Conservation (phyloP, 2,113 vertebrate genomes). For the Saimiri boliviensis region DNA sequence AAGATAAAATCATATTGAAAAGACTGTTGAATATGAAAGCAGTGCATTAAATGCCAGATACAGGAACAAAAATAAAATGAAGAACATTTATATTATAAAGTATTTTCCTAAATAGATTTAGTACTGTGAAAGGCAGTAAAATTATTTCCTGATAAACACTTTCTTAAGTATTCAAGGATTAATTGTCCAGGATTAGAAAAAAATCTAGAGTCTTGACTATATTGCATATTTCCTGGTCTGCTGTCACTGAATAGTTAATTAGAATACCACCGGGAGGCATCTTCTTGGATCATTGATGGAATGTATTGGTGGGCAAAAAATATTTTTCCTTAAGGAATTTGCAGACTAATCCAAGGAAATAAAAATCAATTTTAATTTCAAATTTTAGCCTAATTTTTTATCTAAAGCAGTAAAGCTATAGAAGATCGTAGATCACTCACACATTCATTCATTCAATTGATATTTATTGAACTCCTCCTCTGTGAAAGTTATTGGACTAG, state of each 20-base stretch:
- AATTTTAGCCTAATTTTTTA: neutral
- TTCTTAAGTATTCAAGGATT: neutral
- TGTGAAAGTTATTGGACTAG: neutral
- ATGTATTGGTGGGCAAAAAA: slow-evolving; percentile 18
- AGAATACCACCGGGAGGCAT: neutral
- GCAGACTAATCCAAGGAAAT: neutral
- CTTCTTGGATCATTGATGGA: neutral
- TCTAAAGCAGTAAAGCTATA: neutral
- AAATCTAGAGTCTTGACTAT: neutral
- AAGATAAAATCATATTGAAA: neutral
- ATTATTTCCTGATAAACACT: slow-evolving; percentile 14
- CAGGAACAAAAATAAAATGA: neutral
- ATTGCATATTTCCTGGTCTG: neutral
- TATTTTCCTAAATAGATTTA: neutral
- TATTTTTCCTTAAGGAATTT: slow-evolving; percentile 28
- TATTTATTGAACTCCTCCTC: neutral
- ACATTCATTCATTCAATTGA: neutral
- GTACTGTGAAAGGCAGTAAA: neutral
- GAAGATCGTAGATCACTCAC: neutral
- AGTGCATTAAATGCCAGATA: neutral
- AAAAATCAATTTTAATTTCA: slow-evolving; percentile 42
- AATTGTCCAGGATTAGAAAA: neutral
- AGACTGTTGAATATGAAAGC: neutral
- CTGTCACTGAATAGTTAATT: slow-evolving; percentile 38
- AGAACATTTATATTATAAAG: neutral